These are phyloP conservation scores for Scaptomyza pallida DNA, from an alignment of 1,140 invertebrate species.

Conservation along the genomic window DNA sequence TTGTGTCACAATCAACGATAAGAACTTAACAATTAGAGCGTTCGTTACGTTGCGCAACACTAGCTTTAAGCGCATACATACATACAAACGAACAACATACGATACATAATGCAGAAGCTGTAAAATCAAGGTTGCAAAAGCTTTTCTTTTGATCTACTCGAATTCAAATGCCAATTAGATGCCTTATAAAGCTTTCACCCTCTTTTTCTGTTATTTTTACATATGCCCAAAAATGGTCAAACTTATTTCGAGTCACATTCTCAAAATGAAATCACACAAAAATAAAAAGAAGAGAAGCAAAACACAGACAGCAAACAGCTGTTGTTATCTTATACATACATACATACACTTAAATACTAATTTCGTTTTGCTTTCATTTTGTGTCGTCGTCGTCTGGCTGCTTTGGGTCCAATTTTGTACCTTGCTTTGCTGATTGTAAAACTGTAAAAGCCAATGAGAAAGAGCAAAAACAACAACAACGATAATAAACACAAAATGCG, in stretches of 20 bases:
- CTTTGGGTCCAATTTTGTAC: constrained; percentile 25
- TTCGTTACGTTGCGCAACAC: constrained; percentile 44
- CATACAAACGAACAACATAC: background rate
- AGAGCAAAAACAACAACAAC: constrained; percentile 30
- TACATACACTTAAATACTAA: constrained; percentile 18
- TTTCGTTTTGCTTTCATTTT: constrained; percentile 38
- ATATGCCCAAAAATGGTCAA: constrained; percentile 45
- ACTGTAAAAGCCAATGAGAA: constrained; percentile 7
- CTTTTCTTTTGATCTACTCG: background rate
- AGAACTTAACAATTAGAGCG: constrained; percentile 40
- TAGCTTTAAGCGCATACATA: constrained; percentile 3
- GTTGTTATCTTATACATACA: constrained; percentile 30
- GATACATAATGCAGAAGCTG: background rate
- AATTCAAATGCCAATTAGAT: constrained; percentile 22
- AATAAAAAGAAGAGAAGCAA: constrained; percentile 28
- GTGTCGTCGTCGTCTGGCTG: background rate
- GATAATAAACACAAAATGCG: constrained; percentile 22
- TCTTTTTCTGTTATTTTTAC: background rate
- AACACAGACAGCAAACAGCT: constrained; percentile 51
- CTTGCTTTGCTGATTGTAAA: constrained; percentile 16
- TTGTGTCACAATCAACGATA: constrained; percentile 37
- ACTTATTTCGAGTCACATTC: constrained; percentile 6
- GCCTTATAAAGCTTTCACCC: constrained; percentile 21
- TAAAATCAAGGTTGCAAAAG: constrained; percentile 5
- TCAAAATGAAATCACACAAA: constrained; percentile 41